Evolutionary conservation across 2,797 vertebrate species (phyloP), one percentile per base, ranked within the genome.

Genomic region (Anguilla anguilla): DNA sequence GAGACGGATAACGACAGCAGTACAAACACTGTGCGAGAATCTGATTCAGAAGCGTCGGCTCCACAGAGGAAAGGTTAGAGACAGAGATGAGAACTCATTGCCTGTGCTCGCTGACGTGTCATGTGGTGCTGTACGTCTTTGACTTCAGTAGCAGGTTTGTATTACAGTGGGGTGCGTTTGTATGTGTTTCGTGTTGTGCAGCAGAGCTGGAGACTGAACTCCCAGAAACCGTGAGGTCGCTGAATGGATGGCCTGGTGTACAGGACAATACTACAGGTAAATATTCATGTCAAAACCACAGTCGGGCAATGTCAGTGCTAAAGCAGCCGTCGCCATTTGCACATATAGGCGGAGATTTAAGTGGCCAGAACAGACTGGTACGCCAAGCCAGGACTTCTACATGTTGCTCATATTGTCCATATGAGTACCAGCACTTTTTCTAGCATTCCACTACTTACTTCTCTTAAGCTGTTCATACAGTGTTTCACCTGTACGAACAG

Each of bases 251-350:
- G 39, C 13, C 49, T 15, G n/a, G 46, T 49, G 53, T 74, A 19
- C 85, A 84, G 57, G 86, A 89, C 46, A 79, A 90, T 22, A 87
- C 83, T 11, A 67, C 35, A 64, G 88, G 90, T 91, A 85, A 85
- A 74, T 86, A 69, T 17, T 17, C 5, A 84, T 19, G 35, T 43
- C 3, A 7, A 43, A 39, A 39, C 39, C 74, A 79, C 6, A 39
- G 17, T 74, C 31, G 15, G 35, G 15, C 31, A 43, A 43, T 39
- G 13, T 0, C 2, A 79, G 39, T 46, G 39, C 11, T 19, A 39
- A 79, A 79, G 74, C 7, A 0, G 17, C 35, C 22, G 4, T 19
- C 3, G 15, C 35, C 67, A 69, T 28, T n/a, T 67, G 64, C 64
- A n/a, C 64, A 67, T 64, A 25, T 67, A 28, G 64, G 64, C 2